phyloP scores from a whole-genome alignment of 1,140 invertebrate genomes.

The Ericerus pela region DNA sequence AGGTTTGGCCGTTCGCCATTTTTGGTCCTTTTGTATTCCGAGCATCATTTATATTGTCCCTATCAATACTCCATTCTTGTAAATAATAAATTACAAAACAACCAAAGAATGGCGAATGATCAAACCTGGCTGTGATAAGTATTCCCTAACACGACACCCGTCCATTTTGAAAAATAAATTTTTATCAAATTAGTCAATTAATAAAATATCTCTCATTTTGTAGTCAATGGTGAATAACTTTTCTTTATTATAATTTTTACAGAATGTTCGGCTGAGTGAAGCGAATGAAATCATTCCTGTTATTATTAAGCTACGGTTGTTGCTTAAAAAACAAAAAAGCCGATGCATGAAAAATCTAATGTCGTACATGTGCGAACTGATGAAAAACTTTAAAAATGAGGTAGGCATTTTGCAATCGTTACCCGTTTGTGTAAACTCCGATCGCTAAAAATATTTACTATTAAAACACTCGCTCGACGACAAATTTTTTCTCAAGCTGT shows the following conservation, averaged over 20 bases:
- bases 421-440: background rate
- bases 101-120: background rate
- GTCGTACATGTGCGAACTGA: constrained; percentile 33
- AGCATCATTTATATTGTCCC: too few species aligned
- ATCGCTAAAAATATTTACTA: background rate
- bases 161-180: background rate
- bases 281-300: constrained; percentile 41
- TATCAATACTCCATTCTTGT: background rate
- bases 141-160: background rate
- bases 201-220: too few species aligned
- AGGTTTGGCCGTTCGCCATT: too few species aligned
- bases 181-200: too few species aligned
- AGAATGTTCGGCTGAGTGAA: background rate
- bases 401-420: constrained; percentile 22
- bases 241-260: background rate
- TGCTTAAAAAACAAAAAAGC: constrained; percentile 30
- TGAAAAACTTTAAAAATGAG: constrained; percentile 40
- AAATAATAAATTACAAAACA: background rate
- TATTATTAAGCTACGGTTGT: constrained; percentile 38
- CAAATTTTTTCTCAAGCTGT: background rate
- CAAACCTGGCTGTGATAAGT: background rate
- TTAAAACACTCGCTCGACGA: background rate
- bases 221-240: too few species aligned
- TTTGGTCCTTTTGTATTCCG: too few species aligned
- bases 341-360: constrained; percentile 31